A percentile compares a stretch with the other conserved stretches of the same genome.
Conservation (phyloP, 1,140 invertebrate genomes). For the Eumaeus atala region DNA sequence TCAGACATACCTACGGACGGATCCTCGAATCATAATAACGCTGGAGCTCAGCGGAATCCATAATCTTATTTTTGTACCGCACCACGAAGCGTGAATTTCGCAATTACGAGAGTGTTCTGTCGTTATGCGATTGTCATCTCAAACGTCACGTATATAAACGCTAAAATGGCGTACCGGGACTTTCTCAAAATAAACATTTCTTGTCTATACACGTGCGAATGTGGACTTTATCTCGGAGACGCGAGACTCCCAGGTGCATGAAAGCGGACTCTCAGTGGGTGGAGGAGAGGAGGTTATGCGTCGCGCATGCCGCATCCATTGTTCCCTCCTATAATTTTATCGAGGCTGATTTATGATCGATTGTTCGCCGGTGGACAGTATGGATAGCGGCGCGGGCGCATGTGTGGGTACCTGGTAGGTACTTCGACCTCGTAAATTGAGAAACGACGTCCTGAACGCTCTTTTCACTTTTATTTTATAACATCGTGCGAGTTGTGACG, state of each 20-base stretch:
- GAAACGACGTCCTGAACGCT: conserved; percentile 48
- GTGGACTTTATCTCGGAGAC: conserved; percentile 68
- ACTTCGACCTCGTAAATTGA: conserved; percentile 63
- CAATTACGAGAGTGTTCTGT: conserved; percentile 53
- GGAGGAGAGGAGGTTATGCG: conserved; percentile 51
- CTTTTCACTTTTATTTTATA: conserved; percentile 50
- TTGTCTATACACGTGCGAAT: conserved; percentile 69
- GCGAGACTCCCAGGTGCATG: conserved; percentile 51
- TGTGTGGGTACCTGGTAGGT: conserved; percentile 53
- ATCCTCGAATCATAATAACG: conserved; percentile 74
- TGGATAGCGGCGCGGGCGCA: conserved; percentile 58
- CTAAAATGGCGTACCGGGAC: conserved; percentile 35
- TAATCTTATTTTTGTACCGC: conserved; percentile 75
- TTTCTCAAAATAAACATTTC: conserved; percentile 69
- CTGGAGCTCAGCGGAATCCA: conserved; percentile 70
- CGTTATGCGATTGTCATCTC: conserved; percentile 43
- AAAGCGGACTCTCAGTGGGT: conserved; percentile 58
- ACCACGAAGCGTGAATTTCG: conserved; percentile 71
- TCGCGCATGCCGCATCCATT: conserved; percentile 62
- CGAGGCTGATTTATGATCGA: conserved; percentile 72
- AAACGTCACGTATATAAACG: conserved; percentile 33
- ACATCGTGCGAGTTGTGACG: too few species aligned
- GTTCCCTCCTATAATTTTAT: conserved; percentile 73
- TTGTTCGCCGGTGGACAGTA: conserved; percentile 58
- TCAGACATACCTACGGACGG: conserved; percentile 70